These are phyloP conservation scores for Lycodopsis pacificus DNA, from an alignment of 2,797 vertebrate species.

Conservation along the genomic window DNA sequence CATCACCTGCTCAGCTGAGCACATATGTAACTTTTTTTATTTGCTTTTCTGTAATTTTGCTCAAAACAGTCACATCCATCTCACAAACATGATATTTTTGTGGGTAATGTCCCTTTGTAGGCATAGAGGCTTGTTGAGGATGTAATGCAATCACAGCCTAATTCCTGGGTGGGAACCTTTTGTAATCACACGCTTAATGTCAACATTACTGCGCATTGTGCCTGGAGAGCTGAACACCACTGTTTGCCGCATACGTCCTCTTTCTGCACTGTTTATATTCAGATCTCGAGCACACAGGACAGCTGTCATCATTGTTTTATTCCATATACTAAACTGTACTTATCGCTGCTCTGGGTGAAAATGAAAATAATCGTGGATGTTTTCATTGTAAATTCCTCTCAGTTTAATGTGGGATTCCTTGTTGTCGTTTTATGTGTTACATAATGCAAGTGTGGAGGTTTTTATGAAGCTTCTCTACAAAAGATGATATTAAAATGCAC, in stretches of 20 bases:
- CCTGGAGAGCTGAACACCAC: slow-evolving; percentile 12
- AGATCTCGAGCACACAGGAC: background rate
- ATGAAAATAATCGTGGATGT: slow-evolving; percentile 16
- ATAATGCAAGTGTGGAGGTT: background rate
- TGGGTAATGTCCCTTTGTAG: slow-evolving; percentile 19
- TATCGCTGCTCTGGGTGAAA: background rate
- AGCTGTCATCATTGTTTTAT: background rate
- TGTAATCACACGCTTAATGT: slow-evolving; percentile 32
- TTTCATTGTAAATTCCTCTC: background rate
- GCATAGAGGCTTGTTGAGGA: slow-evolving; percentile 5
- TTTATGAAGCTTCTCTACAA: background rate
- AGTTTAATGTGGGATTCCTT: background rate
- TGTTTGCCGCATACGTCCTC: slow-evolving; percentile 6
- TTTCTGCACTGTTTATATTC: slow-evolving; percentile 1
- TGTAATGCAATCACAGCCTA: slow-evolving; percentile 24
- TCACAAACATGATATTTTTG: slow-evolving; percentile 26
- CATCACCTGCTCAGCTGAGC: slow-evolving; percentile 20
- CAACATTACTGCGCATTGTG: slow-evolving; percentile 1
- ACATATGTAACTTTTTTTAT: background rate
- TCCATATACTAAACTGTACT: slow-evolving; percentile 17
- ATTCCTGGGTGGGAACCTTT: slow-evolving; percentile 53
- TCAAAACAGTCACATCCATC: background rate
- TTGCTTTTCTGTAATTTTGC: background rate
- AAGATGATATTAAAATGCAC: background rate
- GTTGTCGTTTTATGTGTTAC: background rate